These are phyloP conservation scores for Diogma glabrata DNA, from an alignment of 2,888 invertebrate genomes.

Conservation along the genomic window DNA sequence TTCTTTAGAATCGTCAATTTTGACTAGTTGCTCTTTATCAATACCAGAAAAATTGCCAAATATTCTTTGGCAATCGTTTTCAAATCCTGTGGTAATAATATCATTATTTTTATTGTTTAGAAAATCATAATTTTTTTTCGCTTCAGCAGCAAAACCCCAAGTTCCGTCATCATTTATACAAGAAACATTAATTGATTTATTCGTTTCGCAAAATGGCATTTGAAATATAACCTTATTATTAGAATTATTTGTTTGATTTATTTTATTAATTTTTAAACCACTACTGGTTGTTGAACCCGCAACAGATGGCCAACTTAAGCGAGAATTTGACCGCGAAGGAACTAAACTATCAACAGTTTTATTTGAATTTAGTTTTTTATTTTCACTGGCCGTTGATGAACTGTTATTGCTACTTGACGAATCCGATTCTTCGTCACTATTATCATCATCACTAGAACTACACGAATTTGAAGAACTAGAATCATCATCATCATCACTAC, in stretches of 20 bases:
- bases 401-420: conserved; percentile 31
- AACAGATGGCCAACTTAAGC: conserved; percentile 10
- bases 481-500: conserved; percentile 32
- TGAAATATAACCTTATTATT: conserved; percentile 6
- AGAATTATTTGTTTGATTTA: background rate
- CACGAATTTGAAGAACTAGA: conserved; percentile 12
- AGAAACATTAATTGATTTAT: background rate
- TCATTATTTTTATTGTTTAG: background rate
- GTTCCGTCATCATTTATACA: conserved; percentile 10
- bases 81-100: background rate
- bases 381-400: conserved; percentile 30
- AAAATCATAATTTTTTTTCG: conserved; percentile 41
- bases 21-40: conserved; percentile 14
- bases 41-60: conserved; percentile 16
- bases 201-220: background rate
- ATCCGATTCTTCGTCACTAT: conserved; percentile 24
- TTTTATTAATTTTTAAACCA: no score
- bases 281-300: conserved; percentile 8
- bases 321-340: conserved; percentile 8
- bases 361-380: conserved; percentile 21
- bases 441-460: conserved; percentile 11
- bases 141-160: conserved; percentile 51
- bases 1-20: conserved; percentile 5
- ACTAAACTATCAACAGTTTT: conserved; percentile 10
- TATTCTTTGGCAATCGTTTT: conserved; percentile 11